Evolutionary conservation across 2,888 invertebrate genomes (phyloP).

Genomic region (Gasteruption jaculator): DNA sequence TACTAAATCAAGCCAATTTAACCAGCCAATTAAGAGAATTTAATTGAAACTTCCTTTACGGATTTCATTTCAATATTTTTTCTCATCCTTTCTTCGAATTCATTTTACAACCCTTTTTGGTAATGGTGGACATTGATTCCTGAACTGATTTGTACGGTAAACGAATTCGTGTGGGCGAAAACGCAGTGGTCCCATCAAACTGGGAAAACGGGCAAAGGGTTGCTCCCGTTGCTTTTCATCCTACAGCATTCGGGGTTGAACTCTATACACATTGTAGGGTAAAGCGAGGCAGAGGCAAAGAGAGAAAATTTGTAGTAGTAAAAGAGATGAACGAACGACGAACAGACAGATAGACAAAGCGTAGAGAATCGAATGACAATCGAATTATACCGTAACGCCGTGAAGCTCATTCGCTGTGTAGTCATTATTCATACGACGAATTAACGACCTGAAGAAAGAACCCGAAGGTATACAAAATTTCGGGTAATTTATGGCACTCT

Average conservation of each 20-base stretch:
- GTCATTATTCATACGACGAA: slow-evolving; percentile 37
- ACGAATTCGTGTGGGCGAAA: slow-evolving; percentile 32
- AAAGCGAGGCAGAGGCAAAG: slow-evolving; percentile 12
- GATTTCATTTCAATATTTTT: too few species aligned
- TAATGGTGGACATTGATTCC: slow-evolving; percentile 34
- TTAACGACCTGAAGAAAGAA: slow-evolving; percentile 28
- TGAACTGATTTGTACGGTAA: slow-evolving; percentile 34
- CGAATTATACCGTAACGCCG: slow-evolving; percentile 42
- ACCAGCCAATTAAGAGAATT: too few species aligned
- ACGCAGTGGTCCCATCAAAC: slow-evolving; percentile 37
- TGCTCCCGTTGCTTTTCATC: slow-evolving; percentile 33
- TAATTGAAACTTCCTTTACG: too few species aligned
- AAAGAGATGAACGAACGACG: slow-evolving; percentile 11
- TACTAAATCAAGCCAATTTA: too few species aligned
- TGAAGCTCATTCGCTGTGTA: slow-evolving; percentile 20
- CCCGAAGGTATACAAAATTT: slow-evolving; percentile 12
- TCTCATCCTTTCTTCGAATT: too few species aligned
- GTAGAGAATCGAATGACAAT: slow-evolving; percentile 46
- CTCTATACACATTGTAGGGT: slow-evolving; percentile 3
- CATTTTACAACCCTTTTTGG: too few species aligned
- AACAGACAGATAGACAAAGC: slow-evolving; percentile 14
- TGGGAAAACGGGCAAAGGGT: slow-evolving; percentile 38
- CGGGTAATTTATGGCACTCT: slow-evolving; percentile 22
- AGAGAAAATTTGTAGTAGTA: slow-evolving; percentile 11
- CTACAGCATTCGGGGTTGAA: slow-evolving; percentile 13